phyloP scores from a whole-genome alignment of 2,797 vertebrate genomes.

The Rhinophrynus dorsalis region DNA sequence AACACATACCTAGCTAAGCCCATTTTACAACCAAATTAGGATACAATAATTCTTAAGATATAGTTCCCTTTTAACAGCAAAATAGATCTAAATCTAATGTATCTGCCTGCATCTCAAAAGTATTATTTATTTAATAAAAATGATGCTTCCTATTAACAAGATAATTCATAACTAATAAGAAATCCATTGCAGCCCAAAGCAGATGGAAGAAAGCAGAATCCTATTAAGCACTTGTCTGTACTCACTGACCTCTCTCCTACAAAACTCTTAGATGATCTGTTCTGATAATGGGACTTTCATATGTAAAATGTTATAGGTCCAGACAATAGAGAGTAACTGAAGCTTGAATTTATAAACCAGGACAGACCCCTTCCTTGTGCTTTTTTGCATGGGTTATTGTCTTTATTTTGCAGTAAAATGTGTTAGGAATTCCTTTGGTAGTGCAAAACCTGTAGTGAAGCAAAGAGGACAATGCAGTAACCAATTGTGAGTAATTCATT shows the following conservation, averaged over 20 bases:
- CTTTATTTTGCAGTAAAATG: constrained; percentile 23
- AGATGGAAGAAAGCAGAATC: neutral
- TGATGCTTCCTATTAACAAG: constrained; percentile 10
- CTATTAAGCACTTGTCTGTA: neutral
- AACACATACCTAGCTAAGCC: too few relatives aligned
- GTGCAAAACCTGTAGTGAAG: neutral
- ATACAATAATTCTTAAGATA: too few relatives aligned
- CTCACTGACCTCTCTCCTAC: constrained; percentile 55
- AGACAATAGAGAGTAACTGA: constrained; percentile 46
- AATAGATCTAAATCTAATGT: too few relatives aligned
- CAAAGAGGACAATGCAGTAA: constrained; percentile 42
- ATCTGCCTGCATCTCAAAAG: too few relatives aligned
- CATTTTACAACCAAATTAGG: too few relatives aligned
- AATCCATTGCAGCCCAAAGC: constrained; percentile 7
- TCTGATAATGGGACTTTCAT: constrained; percentile 56
- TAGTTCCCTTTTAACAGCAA: too few relatives aligned
- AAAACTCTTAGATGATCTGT: constrained; percentile 58
- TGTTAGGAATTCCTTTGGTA: neutral
- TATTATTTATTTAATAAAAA: too few relatives aligned
- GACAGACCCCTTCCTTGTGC: neutral
- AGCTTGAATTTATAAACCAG: constrained; percentile 47
- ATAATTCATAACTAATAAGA: neutral
- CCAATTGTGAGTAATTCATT: constrained; percentile 29
- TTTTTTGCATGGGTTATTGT: fast-evolving
- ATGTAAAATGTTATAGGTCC: constrained; percentile 55